A percentile compares a stretch with the other conserved stretches of the same genome.
phyloP scores from a whole-genome alignment of 2,113 vertebrate species.

The Lagenorhynchus albirostris region DNA sequence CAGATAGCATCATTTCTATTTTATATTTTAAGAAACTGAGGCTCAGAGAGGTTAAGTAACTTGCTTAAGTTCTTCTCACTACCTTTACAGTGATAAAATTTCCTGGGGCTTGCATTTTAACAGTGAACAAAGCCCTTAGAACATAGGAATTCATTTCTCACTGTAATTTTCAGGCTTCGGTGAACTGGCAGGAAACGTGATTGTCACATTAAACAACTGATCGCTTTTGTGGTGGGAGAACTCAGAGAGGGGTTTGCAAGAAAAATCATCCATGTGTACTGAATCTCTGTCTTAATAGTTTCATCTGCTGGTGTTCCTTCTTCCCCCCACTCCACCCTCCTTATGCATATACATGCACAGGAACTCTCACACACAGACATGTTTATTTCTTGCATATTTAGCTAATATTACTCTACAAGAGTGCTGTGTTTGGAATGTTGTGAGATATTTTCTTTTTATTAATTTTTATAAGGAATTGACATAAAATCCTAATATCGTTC shows the following conservation, averaged over 20 bases:
- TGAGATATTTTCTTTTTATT: background rate
- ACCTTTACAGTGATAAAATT: background rate
- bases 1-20: background rate
- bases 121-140: background rate
- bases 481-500: background rate
- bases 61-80: background rate
- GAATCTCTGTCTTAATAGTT: background rate
- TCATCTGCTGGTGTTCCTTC: background rate
- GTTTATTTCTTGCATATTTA: background rate
- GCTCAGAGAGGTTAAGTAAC: background rate
- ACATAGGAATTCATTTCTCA: background rate
- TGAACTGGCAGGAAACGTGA: background rate
- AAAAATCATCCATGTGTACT: background rate
- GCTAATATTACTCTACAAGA: background rate
- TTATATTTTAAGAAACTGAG: background rate
- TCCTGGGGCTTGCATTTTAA: constrained; percentile 18
- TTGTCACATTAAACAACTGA: background rate
- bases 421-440: background rate
- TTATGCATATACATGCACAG: background rate
- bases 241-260: background rate
- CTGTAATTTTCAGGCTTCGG: constrained; percentile 5
- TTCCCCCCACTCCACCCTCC: background rate
- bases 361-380: background rate
- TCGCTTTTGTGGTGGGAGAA: background rate
- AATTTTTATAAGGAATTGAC: background rate